Evolutionary conservation across 2,797 vertebrate species (phyloP), one percentile per base, ranked within the genome.

Genomic region (Acrossocheilus wenchowensis): DNA sequence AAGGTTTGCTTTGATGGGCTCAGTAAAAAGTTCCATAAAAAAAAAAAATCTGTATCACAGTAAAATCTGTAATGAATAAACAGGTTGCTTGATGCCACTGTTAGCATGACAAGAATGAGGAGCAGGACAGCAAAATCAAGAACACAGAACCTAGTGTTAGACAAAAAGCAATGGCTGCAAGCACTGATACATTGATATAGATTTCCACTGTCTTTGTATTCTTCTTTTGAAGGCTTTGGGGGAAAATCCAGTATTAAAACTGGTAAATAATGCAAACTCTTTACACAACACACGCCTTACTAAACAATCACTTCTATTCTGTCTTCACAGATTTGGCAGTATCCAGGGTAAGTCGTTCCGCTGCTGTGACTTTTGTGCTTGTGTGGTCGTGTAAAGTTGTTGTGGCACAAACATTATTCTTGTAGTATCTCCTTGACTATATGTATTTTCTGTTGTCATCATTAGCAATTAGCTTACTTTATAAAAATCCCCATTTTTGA

Each of bases 321-420:
- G 82, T 94, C 87, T 92, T 88, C 85, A 91, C 93, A 95, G 94
- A 94, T 91, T 93, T 94, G 72, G 86, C 87, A 41, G 92, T 92
- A 84, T 94, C 94, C 34, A 90, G 93, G 93, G 94, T 95, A 91
- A 94, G 94, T 94, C 74, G 64, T 41, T 62, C 21, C 2, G 82
- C 57, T 84, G 75, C 81, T 90, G 87, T 90, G 81, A 85, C 82
- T 87, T 21, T 57, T 74, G 66, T 86, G 88, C 54, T 89, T 88
- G 82, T 88, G 88, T 88, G 74, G 69, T 85, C 89, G 72, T 90
- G 86, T 91, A 74, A 39, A 88, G 85, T 91, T 86, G 84, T 86
- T 75, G 88, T 89, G 74, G 78, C 78, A 68, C 48, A 81, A 85
- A 43, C 43, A 39, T 88, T 39, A 74, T 71, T 88, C 57, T 86